phyloP scores from a whole-genome alignment of 2,888 invertebrate species.

The Macrophya annulata region DNA sequence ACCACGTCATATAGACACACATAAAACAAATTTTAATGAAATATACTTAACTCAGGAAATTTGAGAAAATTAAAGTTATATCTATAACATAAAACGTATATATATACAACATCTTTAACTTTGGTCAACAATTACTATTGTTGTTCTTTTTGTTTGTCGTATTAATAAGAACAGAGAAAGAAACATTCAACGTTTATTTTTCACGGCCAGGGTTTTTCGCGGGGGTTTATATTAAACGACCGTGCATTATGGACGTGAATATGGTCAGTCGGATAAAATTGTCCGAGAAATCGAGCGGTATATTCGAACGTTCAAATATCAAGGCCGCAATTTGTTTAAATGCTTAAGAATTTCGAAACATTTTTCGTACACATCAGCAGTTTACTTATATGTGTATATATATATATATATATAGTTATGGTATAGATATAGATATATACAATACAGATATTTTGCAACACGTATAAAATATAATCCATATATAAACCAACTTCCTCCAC shows the following conservation, averaged over 20 bases:
- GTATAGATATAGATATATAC: too few relatives aligned
- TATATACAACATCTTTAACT: not conserved
- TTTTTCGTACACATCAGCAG: conserved; percentile 19
- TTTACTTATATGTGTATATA: not conserved
- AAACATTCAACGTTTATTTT: not conserved
- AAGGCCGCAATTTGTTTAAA: conserved; percentile 49
- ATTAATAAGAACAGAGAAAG: not conserved
- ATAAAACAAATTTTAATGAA: not conserved
- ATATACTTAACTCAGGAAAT: not conserved
- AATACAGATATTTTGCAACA: conserved; percentile 11
- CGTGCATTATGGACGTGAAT: not conserved
- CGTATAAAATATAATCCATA: conserved; percentile 12
- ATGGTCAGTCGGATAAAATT: conserved; percentile 11
- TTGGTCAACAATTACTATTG: not conserved
- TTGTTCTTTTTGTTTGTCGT: not conserved
- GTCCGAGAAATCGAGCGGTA: not conserved
- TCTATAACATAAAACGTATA: not conserved
- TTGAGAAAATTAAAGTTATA: conserved; percentile 19
- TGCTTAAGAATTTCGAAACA: conserved; percentile 40
- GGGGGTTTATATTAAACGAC: not conserved
- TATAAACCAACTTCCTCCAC: not conserved
- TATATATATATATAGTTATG: not conserved
- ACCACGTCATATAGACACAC: not conserved
- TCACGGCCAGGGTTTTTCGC: conserved; percentile 33
- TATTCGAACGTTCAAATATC: conserved; percentile 44